Evolutionary conservation across 2,113 vertebrate genomes (phyloP).

Genomic region (Saguinus midas): DNA sequence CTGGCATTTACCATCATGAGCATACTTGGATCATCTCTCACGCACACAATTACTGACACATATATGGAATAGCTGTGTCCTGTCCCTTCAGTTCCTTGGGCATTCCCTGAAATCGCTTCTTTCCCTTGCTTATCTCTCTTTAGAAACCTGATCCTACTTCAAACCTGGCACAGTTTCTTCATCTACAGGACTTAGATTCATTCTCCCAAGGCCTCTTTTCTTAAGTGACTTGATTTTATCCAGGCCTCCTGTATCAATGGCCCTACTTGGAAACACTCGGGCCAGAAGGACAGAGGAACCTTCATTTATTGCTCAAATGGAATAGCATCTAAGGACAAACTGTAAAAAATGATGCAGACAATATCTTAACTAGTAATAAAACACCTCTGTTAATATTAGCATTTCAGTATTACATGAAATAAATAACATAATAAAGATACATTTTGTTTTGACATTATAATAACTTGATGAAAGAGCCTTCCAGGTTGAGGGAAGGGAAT

Average conservation of each 20-base stretch:
- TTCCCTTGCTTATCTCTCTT: neutral
- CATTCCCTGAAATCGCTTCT: neutral
- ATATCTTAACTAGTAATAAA: conserved; percentile 2
- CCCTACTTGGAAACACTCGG: neutral
- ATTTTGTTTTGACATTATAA: neutral
- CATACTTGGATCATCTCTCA: neutral
- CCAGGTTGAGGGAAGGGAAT: neutral
- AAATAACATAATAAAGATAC: neutral
- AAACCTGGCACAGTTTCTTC: neutral
- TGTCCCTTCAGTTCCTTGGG: neutral
- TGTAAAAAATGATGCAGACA: neutral
- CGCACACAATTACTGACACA: neutral
- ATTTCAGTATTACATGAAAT: conserved; percentile 3
- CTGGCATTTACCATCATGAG: neutral
- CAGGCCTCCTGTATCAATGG: neutral
- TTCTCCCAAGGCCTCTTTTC: neutral
- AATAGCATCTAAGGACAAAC: conserved; percentile 16
- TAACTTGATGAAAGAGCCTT: neutral
- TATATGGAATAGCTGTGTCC: neutral
- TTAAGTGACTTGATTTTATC: conserved; percentile 11
- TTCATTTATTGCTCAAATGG: conserved; percentile 39
- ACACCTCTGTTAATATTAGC: neutral
- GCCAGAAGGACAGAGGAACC: neutral
- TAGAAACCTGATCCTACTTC: neutral
- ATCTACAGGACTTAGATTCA: neutral